Percentiles rank a stretch among this genome's conserved stretches.
phyloP scores from a whole-genome alignment of 2,113 vertebrate species.

The Calidris pygmaea region DNA sequence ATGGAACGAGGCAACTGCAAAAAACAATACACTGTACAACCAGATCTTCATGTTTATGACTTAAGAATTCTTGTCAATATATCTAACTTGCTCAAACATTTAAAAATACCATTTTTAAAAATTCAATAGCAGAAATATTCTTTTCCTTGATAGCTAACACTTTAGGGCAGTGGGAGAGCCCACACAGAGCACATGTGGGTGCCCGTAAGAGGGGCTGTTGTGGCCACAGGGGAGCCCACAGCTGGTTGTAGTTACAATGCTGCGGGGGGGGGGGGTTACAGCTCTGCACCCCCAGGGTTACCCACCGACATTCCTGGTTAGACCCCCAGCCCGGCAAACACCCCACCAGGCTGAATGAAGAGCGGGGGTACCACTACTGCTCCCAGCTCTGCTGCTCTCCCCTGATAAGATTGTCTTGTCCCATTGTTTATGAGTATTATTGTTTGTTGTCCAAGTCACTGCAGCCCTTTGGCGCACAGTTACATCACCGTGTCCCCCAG shows the following conservation, averaged over 20 bases:
- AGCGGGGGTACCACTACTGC: background rate
- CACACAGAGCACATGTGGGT: fast-evolving
- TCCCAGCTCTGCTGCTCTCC: background rate
- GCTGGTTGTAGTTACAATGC: fast-evolving
- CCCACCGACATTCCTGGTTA: no score
- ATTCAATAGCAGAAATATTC: background rate
- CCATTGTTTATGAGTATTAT: background rate
- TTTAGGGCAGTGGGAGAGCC: background rate
- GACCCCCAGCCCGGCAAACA: background rate
- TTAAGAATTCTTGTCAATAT: background rate
- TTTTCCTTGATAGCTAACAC: background rate
- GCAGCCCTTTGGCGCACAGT: fast-evolving
- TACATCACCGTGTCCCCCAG: background rate
- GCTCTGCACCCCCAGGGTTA: background rate
- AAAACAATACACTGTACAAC: background rate
- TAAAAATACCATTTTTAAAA: background rate
- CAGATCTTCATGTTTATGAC: background rate
- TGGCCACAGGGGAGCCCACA: background rate
- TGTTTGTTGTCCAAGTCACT: background rate
- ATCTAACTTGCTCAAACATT: background rate
- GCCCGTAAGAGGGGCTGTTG: fast-evolving
- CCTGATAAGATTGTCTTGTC: fast-evolving
- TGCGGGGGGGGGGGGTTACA: no score
- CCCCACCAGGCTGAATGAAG: fast-evolving
- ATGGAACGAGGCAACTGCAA: background rate